A percentile compares a stretch with the other conserved stretches of the same genome.
Conservation (phyloP, 2,113 vertebrate genomes). For the Pangasianodon gigas region DNA sequence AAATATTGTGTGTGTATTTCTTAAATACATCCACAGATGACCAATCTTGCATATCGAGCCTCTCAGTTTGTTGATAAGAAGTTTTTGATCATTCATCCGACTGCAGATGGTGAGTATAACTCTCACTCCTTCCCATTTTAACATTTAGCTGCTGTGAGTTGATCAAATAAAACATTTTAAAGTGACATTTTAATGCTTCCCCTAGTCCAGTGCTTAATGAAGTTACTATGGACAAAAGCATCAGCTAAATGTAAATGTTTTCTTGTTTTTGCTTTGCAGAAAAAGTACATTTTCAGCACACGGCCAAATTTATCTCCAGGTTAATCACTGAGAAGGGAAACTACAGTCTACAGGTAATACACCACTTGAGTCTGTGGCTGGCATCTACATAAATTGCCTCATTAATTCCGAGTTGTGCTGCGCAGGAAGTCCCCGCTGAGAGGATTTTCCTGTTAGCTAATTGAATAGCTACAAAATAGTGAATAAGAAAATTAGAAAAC, state of each 20-base stretch:
- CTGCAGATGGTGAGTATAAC: conserved; percentile 84
- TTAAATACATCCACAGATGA: conserved; percentile 74
- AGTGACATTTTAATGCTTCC: background rate
- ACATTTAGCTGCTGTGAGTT: background rate
- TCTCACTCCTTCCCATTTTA: background rate
- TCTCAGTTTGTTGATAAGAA: conserved; percentile 84
- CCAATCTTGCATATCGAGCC: conserved; percentile 80
- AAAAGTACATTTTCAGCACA: conserved; percentile 98
- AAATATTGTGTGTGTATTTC: background rate
- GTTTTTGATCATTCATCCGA: conserved; percentile 92
- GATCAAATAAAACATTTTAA: background rate
- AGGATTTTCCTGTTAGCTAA: background rate
- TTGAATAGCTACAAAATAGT: background rate
- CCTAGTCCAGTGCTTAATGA: background rate
- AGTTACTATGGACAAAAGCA: conserved; percentile 9
- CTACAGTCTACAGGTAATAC: conserved; percentile 93
- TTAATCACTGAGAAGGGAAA: conserved; percentile 91
- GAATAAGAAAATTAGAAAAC: background rate
- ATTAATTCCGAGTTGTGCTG: background rate
- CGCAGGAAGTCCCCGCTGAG: background rate
- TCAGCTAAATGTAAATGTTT: background rate
- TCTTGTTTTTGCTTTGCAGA: conserved; percentile 72
- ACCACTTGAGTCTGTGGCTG: background rate
- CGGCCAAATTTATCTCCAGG: conserved; percentile 90
- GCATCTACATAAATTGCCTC: background rate